Conservation (phyloP, 2,113 vertebrate genomes). For the Todiramphus saurophagus region DNA sequence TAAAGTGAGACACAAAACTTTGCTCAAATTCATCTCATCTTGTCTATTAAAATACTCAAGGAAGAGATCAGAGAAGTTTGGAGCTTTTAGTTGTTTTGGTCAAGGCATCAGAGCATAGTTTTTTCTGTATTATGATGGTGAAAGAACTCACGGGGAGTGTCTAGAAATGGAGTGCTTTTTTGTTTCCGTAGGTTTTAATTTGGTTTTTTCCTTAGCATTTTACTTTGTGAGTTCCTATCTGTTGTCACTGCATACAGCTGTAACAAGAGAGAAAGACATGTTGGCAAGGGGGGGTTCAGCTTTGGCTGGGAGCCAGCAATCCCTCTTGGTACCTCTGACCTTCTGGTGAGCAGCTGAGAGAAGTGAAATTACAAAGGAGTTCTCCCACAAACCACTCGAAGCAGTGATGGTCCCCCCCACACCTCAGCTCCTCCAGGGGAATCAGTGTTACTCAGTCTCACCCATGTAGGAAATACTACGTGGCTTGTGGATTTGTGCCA, state of each 20-base stretch:
- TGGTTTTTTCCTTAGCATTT: background rate
- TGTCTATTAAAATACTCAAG: background rate
- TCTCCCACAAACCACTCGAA: background rate
- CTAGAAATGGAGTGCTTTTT: background rate
- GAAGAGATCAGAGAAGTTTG: background rate
- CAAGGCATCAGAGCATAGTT: rapidly evolving
- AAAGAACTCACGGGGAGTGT: background rate
- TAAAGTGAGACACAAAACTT: background rate
- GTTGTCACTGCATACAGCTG: background rate
- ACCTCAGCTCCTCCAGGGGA: too few species aligned
- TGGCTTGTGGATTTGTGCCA: too few species aligned
- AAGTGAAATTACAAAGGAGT: background rate
- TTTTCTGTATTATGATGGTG: background rate
- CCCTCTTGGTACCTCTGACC: background rate
- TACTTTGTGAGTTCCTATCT: background rate
- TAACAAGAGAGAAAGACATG: background rate
- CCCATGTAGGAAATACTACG: too few species aligned
- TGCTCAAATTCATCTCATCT: background rate
- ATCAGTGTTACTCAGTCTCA: too few species aligned
- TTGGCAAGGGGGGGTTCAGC: background rate
- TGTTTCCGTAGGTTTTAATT: background rate
- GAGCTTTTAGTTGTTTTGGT: background rate
- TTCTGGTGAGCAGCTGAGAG: background rate
- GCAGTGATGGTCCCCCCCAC: rapidly evolving
- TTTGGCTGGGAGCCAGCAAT: background rate